phyloP scores from a whole-genome alignment of 2,888 invertebrate genomes.

The Steinernema hermaphroditum region DNA sequence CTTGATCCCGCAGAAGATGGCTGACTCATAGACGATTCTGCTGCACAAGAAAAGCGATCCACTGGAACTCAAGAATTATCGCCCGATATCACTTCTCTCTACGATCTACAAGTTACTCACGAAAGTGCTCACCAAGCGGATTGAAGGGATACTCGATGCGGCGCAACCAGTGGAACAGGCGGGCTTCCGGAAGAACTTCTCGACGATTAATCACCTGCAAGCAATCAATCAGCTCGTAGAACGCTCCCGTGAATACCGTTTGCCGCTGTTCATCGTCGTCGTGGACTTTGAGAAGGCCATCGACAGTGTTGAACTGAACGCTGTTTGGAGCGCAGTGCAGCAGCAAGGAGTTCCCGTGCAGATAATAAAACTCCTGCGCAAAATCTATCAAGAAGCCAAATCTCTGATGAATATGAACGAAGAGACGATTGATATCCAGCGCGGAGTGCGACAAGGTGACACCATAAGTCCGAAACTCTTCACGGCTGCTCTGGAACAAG shows the following conservation, averaged over 20 bases:
- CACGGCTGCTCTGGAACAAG: slow-evolving; percentile 34
- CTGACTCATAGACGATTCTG: no score
- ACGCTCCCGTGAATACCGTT: slow-evolving; percentile 10
- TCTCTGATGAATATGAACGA: no score
- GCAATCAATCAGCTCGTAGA: slow-evolving; percentile 23
- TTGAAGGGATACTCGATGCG: neutral
- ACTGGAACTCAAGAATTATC: no score
- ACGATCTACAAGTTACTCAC: no score
- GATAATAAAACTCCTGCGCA: no score
- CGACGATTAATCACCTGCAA: slow-evolving; percentile 27
- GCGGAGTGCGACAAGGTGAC: slow-evolving; percentile 30
- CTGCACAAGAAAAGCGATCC: no score
- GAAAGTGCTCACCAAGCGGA: no score
- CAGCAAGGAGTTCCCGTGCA: slow-evolving; percentile 21
- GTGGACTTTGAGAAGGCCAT: slow-evolving; percentile 37
- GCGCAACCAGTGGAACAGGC: slow-evolving; percentile 24
- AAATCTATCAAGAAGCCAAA: no score
- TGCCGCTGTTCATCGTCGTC: slow-evolving; percentile 31
- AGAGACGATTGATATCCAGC: neutral
- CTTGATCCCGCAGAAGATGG: no score
- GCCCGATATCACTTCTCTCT: no score
- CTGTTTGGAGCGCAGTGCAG: slow-evolving; percentile 19
- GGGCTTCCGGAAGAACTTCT: slow-evolving; percentile 7
- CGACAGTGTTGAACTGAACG: slow-evolving; percentile 26
- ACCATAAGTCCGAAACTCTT: no score